Conservation (phyloP, 2,113 vertebrate species). For the Phainopepla nitens region DNA sequence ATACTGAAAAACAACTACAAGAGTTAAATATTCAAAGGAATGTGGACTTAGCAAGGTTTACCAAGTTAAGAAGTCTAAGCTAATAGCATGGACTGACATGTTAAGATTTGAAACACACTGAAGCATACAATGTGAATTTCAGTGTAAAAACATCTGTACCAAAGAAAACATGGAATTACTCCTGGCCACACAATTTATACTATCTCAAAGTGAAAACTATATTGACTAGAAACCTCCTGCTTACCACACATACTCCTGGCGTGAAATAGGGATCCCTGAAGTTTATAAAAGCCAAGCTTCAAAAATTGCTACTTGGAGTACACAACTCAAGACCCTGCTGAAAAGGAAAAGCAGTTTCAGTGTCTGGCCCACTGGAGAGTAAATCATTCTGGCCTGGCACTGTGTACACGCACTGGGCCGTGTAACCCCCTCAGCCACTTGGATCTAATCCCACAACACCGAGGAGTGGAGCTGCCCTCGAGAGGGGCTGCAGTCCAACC, state of each 20-base stretch:
- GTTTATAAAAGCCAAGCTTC: neutral
- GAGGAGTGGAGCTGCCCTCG: neutral
- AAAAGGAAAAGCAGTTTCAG: neutral
- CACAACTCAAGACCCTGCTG: neutral
- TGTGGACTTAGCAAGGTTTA: slow-evolving; percentile 32
- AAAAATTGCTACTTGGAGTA: neutral
- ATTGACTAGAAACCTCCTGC: neutral
- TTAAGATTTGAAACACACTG: neutral
- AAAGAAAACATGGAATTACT: neutral
- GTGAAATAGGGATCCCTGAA: slow-evolving; percentile 46
- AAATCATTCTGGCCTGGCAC: neutral
- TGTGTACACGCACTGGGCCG: rapidly evolving
- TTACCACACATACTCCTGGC: neutral
- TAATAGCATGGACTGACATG: neutral
- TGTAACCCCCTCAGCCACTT: neutral
- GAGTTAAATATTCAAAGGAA: slow-evolving; percentile 64
- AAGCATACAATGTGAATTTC: neutral
- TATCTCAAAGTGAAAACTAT: neutral
- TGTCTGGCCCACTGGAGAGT: neutral
- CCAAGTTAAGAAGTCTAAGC: slow-evolving; percentile 40
- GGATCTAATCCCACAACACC: neutral
- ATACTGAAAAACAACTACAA: slow-evolving; percentile 68
- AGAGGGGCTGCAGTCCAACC: neutral
- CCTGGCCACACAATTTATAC: neutral
- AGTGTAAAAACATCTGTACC: neutral